These are phyloP conservation scores for Parotia lawesii DNA, from an alignment of 2,113 vertebrate species.

Conservation along the genomic window DNA sequence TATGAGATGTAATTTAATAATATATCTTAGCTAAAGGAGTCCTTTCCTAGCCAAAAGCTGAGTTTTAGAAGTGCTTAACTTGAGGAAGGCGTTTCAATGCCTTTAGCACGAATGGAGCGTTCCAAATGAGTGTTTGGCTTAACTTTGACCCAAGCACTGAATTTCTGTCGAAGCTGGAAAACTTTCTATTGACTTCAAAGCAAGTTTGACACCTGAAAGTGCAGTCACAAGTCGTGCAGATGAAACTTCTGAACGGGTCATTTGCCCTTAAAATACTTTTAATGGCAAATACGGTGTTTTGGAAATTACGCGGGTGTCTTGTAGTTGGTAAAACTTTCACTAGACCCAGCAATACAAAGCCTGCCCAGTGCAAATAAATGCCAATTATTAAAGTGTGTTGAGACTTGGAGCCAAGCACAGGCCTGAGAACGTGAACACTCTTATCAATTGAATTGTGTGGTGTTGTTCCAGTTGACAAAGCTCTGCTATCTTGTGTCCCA, in stretches of 20 bases:
- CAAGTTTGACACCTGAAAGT: neutral
- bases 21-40: neutral
- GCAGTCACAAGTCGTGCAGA: neutral
- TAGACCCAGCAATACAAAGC: neutral
- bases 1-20: neutral
- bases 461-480: neutral
- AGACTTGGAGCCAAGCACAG: neutral
- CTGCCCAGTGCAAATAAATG: neutral
- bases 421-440: neutral
- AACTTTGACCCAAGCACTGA: neutral
- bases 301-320: neutral
- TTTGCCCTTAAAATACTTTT: neutral
- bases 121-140: neutral
- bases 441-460: neutral
- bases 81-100: neutral
- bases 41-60: neutral
- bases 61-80: neutral
- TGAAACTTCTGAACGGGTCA: neutral
- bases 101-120: neutral
- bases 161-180: neutral
- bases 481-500: constrained; percentile 22
- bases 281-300: neutral
- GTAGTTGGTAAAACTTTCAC: neutral
- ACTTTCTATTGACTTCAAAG: neutral
- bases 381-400: neutral